These are phyloP conservation scores for Nasonovia ribisnigri DNA, from an alignment of 2,888 invertebrate species.

Conservation along the genomic window DNA sequence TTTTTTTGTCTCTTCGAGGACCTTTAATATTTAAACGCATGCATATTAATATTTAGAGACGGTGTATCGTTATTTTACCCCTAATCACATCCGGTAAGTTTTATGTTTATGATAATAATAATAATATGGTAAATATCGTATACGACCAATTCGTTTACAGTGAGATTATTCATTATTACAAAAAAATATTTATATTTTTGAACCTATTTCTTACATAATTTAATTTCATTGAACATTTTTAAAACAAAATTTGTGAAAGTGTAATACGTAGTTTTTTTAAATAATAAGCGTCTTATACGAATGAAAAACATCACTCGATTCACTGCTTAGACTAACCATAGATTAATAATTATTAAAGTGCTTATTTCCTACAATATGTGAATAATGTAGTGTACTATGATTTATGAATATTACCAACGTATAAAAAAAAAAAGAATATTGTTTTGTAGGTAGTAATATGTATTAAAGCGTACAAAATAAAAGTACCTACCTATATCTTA, in stretches of 20 bases:
- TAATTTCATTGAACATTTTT: neutral
- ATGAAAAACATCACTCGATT: neutral
- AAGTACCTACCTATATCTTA: too few species aligned
- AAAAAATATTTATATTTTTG: neutral
- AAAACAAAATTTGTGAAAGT: neutral
- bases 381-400: neutral
- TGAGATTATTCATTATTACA: neutral
- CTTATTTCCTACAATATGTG: neutral
- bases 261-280: neutral
- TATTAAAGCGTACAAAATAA: too few species aligned
- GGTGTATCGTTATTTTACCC: neutral
- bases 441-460: too few species aligned
- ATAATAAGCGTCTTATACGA: neutral
- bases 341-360: neutral
- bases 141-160: neutral
- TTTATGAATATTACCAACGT: neutral
- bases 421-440: neutral
- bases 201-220: neutral
- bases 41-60: neutral
- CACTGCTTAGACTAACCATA: neutral
- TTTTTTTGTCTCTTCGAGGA: neutral
- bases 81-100: neutral
- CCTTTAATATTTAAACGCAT: neutral
- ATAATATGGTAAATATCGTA: neutral
- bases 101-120: neutral